phyloP scores from a whole-genome alignment of 2,888 invertebrate species.

The Sympetrum striolatum region DNA sequence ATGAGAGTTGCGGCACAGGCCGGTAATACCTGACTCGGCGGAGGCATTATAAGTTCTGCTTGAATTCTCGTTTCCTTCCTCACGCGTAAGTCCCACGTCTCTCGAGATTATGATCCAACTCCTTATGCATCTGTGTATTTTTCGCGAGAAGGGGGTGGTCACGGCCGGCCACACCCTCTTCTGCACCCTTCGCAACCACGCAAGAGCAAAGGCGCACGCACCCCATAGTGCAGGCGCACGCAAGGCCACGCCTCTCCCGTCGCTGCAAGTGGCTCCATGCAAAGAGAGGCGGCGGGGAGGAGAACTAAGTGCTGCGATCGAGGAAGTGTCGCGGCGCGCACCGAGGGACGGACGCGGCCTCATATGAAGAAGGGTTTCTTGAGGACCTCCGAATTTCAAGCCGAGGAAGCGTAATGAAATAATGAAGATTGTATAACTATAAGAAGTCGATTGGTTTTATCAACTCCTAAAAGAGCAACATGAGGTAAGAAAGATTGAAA shows the following conservation, averaged over 20 bases:
- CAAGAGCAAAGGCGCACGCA: background rate
- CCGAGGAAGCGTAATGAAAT: background rate
- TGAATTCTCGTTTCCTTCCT: too few species aligned
- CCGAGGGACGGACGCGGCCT: background rate
- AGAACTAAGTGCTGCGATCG: background rate
- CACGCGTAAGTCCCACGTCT: background rate
- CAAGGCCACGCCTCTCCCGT: background rate
- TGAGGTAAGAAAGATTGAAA: too few species aligned
- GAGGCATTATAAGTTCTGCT: too few species aligned
- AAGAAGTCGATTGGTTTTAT: too few species aligned
- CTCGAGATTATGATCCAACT: background rate
- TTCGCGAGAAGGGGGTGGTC: background rate
- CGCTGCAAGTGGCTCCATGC: background rate
- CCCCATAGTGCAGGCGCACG: background rate
- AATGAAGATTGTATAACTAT: too few species aligned
- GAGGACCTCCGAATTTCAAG: background rate
- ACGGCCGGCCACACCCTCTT: constrained; percentile 1
- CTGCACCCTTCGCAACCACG: background rate
- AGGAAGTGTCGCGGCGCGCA: background rate
- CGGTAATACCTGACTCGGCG: too few species aligned
- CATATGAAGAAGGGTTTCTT: background rate
- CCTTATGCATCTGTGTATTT: background rate
- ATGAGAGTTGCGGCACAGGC: too few species aligned
- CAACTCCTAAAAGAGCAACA: too few species aligned
- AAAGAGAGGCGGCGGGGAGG: background rate